Percentiles rank a stretch among this genome's conserved stretches.
Conservation (phyloP, 2,888 invertebrate genomes). For the Tolmerus cingulatus region DNA sequence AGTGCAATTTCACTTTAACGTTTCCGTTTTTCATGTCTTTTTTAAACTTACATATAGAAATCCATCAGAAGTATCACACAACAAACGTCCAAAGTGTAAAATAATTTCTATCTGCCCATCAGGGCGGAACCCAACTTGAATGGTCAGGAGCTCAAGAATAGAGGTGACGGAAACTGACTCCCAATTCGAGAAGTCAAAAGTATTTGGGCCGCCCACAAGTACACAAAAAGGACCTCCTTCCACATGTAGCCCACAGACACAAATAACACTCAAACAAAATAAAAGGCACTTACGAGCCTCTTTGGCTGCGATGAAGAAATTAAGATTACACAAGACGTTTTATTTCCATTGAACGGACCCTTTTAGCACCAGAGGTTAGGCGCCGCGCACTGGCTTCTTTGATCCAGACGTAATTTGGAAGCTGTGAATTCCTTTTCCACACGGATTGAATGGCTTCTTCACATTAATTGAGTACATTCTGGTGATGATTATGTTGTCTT, state of each 20-base stretch:
- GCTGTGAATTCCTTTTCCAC: not conserved
- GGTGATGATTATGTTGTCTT: not conserved
- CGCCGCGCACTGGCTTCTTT: not conserved
- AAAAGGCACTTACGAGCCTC: constrained; percentile 6
- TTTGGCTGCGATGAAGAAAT: not conserved
- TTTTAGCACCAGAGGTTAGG: not conserved
- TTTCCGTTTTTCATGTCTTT: no score
- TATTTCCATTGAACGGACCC: not conserved
- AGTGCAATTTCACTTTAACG: no score
- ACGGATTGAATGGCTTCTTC: not conserved
- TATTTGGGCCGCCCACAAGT: not conserved
- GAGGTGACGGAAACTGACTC: not conserved
- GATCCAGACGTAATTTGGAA: not conserved
- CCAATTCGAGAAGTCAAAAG: not conserved
- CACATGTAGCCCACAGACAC: not conserved
- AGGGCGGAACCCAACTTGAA: not conserved
- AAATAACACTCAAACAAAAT: constrained; percentile 14
- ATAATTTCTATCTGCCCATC: not conserved
- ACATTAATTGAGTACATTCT: not conserved
- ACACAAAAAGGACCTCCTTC: not conserved
- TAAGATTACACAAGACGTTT: constrained; percentile 22
- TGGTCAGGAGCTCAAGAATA: not conserved
- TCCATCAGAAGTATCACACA: not conserved
- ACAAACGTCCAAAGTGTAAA: not conserved
- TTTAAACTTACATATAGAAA: no score